A percentile compares a stretch with the other conserved stretches of the same genome.
Conservation (phyloP, 2,113 vertebrate species). For the Boulengeromyrus knoepffleri region DNA sequence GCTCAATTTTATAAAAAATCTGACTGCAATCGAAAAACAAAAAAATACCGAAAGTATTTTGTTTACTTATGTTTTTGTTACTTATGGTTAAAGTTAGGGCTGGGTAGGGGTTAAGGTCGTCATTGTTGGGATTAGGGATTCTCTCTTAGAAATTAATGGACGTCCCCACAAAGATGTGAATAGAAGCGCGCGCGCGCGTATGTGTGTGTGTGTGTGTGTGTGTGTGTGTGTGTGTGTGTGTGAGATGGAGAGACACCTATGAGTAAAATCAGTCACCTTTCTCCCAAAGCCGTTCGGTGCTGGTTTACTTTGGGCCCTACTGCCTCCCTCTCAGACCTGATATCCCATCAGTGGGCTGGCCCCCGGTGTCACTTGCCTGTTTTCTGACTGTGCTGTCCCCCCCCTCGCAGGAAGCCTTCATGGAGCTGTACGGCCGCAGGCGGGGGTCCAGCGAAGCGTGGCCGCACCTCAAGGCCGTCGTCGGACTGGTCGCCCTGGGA, state of each 20-base stretch:
- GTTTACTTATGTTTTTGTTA: no score
- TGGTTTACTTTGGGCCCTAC: neutral
- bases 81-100: no score
- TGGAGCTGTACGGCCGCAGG: slow-evolving; percentile 84
- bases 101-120: no score
- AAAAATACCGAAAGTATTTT: no score
- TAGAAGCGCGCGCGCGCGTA: no score
- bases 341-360: neutral
- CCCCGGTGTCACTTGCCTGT: neutral
- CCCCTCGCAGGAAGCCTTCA: slow-evolving; percentile 79
- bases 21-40: no score
- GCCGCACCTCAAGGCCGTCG: slow-evolving; percentile 89
- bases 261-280: neutral
- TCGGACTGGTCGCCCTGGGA: slow-evolving; percentile 86
- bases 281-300: neutral
- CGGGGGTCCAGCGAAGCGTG: slow-evolving; percentile 82
- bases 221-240: neutral
- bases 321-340: neutral
- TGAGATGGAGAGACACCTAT: neutral
- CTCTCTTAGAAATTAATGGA: no score
- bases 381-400: neutral
- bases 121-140: no score
- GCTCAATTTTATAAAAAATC: no score
- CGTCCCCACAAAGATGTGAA: no score
- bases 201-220: no score